These are phyloP conservation scores for Drosophila pectinifera DNA, from an alignment of 1,140 invertebrate genomes.

Conservation along the genomic window DNA sequence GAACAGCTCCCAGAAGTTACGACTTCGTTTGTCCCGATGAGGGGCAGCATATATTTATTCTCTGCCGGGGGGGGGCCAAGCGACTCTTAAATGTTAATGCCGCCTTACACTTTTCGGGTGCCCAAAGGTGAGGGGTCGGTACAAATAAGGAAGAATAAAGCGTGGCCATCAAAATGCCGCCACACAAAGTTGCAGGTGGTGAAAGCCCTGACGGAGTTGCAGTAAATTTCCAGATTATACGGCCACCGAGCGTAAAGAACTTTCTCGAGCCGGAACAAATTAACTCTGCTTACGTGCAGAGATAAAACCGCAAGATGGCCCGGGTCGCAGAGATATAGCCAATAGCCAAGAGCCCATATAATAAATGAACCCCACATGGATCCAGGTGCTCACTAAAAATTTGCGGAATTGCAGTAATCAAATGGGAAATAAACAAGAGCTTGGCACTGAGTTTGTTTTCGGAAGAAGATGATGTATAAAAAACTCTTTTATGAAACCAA, in stretches of 20 bases:
- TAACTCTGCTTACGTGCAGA: constrained; percentile 36
- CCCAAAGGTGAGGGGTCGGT: constrained; percentile 26
- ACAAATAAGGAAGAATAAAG: constrained; percentile 27
- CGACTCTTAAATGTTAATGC: constrained; percentile 71
- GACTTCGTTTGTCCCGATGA: constrained; percentile 27
- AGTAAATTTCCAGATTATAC: constrained; percentile 36
- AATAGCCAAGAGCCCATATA: constrained; percentile 14
- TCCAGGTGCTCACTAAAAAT: constrained; percentile 3
- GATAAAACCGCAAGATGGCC: constrained; percentile 29
- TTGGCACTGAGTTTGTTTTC: background rate
- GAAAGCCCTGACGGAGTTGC: constrained; percentile 39
- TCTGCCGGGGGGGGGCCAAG: constrained; percentile 21
- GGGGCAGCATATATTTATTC: constrained; percentile 2
- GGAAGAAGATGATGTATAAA: background rate
- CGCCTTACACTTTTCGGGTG: constrained; percentile 36
- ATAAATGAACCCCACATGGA: constrained; percentile 13
- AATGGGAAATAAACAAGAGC: constrained; percentile 1
- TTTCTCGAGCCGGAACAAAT: constrained; percentile 30
- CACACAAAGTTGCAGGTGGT: constrained; percentile 49
- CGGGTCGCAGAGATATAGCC: constrained; percentile 6
- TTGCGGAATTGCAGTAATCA: constrained; percentile 11
- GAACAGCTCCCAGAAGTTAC: constrained; percentile 61
- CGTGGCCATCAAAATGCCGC: constrained; percentile 39
- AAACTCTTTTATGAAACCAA: background rate
- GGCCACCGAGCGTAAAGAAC: constrained; percentile 22